Evolutionary conservation across 2,113 vertebrate genomes (phyloP), one percentile per base, ranked within the genome.

Genomic region (Paramisgurnus dabryanus): DNA sequence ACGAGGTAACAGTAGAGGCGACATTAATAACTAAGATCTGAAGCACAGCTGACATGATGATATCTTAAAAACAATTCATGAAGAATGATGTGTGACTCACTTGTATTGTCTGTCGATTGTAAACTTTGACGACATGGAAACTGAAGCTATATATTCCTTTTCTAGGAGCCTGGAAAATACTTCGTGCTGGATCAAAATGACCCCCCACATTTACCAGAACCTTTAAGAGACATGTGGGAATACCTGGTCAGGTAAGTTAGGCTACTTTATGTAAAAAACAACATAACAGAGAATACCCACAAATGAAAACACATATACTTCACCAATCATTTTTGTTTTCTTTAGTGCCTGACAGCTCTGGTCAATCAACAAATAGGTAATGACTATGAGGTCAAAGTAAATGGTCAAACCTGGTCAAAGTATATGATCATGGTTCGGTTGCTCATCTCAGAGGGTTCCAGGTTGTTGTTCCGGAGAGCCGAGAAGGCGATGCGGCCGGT

Each of bases 91-190:
- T 47, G 45, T 17, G 22, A 11, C 88, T 90, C 80, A 95, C 95
- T 88, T 95, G 95, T 76, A 96, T 94, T 0, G 95, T 95, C 80
- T 96, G 95, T 45, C 95, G 90, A 89, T 96, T 96, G 90, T 96
- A 96, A 70, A 95, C 95, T 86, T 96, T 96, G 80, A 96, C 95
- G 80, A 96, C 94, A 3, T 95, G 94, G 89, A 95, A 96, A 79
- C 91, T 93, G 93, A 96, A 96, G 81, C 95, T 95, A 90, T 95
- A 96, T 76, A 96, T 93, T 11, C 95, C 95, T 80, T 93, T 94
- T 63, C 94, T 90, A 1, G 95, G 95, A 1, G 95, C 95, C 78
- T 94, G 88, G 5, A 96, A 96, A 86, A 94, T 88, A 41, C 95
- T 95, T 0, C 92, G 89, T 7, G 94, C 91, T 0, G 94, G 92